Evolutionary conservation across 2,888 invertebrate genomes (phyloP), one percentile per base, ranked within the genome.

Genomic region (Brachypalpus laphriformis): DNA sequence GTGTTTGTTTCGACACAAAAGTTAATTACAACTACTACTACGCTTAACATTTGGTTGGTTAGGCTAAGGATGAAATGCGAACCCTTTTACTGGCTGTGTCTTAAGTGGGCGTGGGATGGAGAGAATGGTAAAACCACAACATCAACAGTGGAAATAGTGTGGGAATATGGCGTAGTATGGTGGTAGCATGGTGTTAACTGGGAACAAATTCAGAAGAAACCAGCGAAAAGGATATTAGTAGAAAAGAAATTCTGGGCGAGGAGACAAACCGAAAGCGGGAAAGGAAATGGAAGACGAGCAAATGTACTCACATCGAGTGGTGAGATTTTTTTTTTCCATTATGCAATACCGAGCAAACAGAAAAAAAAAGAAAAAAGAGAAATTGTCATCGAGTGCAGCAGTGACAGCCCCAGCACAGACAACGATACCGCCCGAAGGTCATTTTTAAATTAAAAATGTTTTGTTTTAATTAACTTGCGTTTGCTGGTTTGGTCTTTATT

Each of bases 1-100:
- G 75, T 85, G 54, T 75, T 80, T 80, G 83, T 75, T 85, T 75
- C 65, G 65, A 75, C 70, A 85, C 83, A 85, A 71, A 80, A 80
- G 75, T 71, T 83, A 78, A 83, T 83, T 83, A 83, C 74, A 83
- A 74, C 78, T 71, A 66, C 68, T 37, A 56, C 70, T 40, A 57
- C n/a, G 57, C 76, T 59, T 54, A 82, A 40, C 81, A 76, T 82
- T 76, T 28, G 18, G 51, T 63, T 47, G 68, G 65, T 42, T 51
- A 68, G 22, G 47, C 40, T 14, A 16, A 14, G 34, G 51, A 8
- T 16, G 11, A 34, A 28, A 28, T 51, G 42, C 9, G 40, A 28
- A 61, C 49, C 72, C 59, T 49, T 42, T 49, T 42, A 28, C 34
- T 28, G 1, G 31, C 22, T 54, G 31, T 54, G 31, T 31, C 54